Base-by-base conservation (phyloP, 2,113 vertebrate species). In the Amblyornis subalaris region DNA sequence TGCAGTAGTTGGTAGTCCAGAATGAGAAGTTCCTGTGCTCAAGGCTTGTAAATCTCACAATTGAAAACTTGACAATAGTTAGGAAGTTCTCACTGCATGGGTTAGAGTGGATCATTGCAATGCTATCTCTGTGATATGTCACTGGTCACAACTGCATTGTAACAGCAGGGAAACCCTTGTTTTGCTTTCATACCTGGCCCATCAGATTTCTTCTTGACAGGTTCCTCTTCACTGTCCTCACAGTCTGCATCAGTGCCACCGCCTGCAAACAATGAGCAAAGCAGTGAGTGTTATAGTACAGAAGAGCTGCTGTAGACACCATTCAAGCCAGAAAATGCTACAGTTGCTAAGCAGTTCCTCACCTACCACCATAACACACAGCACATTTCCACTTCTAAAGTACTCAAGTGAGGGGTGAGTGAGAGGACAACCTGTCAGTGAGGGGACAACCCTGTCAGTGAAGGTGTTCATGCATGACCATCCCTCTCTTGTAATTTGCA, bases 181-280 rank as follows among this genome's bases (percentile, higher is more conserved):
- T 61, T 50, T 71, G 78, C 58, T 28, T 67, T 86, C 62, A 87
- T 98, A 98, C 98, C 98, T 97, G 98, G 98, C 12, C 98, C 98
- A 74, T 98, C 98, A 60, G 97, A 98, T 94, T 98, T 98, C 95
- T 98, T 98, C 85, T 98, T 98, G 78, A 97, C 60, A 35, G 96
- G 96, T 42, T 98, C 97, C 18, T 98, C 97, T 48, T 98, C 98
- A 2, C 80, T 96, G 23, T 97, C 97, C 89, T 98, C 98, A 93
- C 97, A 97, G 57, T 98, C 98, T 1, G 97, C 95, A 61, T 97
- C 96, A 72, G 86, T 93, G 14, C 97, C 93, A 60, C 95, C 98
- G 98, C 84, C 67, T 40, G 82, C 88, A 89, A 93, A 61, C 9
- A 54, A 31, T 1, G 55, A 92, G 21, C 2, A 2, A 71, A 42